Evolutionary conservation across 1,140 invertebrate genomes (phyloP), one percentile per base, ranked within the genome.

Genomic region (Neodiprion pinetum): DNA sequence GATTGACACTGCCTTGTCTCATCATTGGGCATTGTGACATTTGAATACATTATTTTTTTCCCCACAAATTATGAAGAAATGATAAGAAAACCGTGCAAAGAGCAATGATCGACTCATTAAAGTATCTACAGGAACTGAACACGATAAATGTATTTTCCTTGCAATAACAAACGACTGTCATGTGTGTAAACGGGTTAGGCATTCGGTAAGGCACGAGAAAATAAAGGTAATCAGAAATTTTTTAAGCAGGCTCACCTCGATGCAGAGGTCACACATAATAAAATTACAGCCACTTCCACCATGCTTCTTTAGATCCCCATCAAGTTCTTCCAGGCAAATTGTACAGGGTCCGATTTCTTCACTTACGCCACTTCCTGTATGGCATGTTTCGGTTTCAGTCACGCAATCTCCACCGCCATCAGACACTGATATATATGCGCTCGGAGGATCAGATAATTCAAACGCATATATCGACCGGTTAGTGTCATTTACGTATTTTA

Each of bases 261-360:
- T 88, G 81, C 93, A 93, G 48, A 80, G 81, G 72, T 91, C 88
- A 82, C 93, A 93, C 66, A 93, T 88, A 0, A 91, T 85, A 74
- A 92, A 91, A 66, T 87, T 87, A 82, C 92, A 93, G 47, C 72
- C 81, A n/a, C 82, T 84, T 48, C 84, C 87, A 7, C 82, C 83
- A 76, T 93, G 92, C 28, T 88, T 88, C 75, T 90, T 89, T 48
- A 93, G 82, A 75, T 91, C 89, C 17, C 83, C 86, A 23, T 92
- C 90, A 67, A 89, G 85, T 68, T 93, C 92, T 72, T 93, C 92
- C 17, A 93, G 83, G 78, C 93, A 94, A 74, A 94, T 93, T 48
- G 88, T 90, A 84, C 93, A 93, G 7, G 77, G 75, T 81, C 82
- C 65, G 48, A 80, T 81, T 49, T 84, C 83, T 14, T 83, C 85